phyloP scores from a whole-genome alignment of 2,113 vertebrate genomes.

The Mus pahari region DNA sequence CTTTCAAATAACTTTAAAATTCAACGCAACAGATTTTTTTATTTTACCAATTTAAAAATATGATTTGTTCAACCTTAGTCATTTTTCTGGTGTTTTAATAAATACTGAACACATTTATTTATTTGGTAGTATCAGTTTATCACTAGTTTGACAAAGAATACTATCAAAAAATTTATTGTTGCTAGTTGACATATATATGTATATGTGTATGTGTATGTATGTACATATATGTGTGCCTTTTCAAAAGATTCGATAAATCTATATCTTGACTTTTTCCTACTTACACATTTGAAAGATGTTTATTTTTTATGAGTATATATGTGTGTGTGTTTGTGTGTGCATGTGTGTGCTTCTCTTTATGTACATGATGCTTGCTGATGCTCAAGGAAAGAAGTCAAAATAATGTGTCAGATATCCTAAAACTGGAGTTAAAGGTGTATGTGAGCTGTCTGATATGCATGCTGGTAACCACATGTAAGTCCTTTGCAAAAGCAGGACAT shows the following conservation, averaged over 20 bases:
- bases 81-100: neutral
- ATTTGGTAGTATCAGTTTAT: slow-evolving; percentile 37
- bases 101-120: slow-evolving; percentile 9
- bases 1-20: slow-evolving; percentile 22
- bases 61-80: neutral
- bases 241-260: neutral
- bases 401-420: neutral
- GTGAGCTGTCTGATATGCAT: neutral
- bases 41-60: neutral
- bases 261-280: neutral
- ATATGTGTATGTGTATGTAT: too few relatives aligned
- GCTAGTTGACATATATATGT: neutral
- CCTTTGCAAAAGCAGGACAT: neutral
- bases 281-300: neutral
- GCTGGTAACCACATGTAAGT: neutral
- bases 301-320: neutral
- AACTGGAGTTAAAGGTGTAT: neutral
- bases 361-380: neutral
- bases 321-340: neutral
- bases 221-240: neutral
- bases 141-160: neutral
- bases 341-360: neutral
- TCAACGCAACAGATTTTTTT: neutral
- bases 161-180: neutral
- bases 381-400: neutral